Conservation (phyloP, 64 coral and sea anemone species). For the Catalaphyllia jardinei region DNA sequence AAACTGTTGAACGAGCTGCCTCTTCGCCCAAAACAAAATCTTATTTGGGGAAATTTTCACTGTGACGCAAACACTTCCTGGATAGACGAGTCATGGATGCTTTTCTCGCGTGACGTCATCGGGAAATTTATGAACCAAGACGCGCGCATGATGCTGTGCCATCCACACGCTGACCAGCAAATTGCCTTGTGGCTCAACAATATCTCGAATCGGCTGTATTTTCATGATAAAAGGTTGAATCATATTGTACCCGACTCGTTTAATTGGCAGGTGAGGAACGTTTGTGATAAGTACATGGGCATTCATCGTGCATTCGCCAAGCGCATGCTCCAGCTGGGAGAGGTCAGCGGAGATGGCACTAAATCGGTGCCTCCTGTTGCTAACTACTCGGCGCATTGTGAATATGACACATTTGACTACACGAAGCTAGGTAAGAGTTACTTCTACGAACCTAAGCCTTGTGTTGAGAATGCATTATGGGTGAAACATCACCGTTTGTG, state of each 20-base stretch:
- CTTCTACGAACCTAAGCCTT: constrained; percentile 26
- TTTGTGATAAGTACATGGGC: constrained; percentile 46
- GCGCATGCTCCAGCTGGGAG: constrained; percentile 27
- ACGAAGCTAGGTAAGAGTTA: background rate
- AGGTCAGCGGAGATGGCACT: constrained; percentile 26
- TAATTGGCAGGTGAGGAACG: background rate
- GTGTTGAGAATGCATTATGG: constrained; percentile 14
- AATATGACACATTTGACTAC: background rate
- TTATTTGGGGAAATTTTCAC: constrained; percentile 60
- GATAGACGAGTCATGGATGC: constrained; percentile 68
- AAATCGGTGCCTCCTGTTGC: background rate
- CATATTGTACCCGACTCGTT: background rate
- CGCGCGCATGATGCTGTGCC: constrained; percentile 42
- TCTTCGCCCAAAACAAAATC: constrained; percentile 39
- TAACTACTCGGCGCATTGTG: background rate
- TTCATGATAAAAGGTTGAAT: constrained; percentile 38
- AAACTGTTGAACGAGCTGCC: constrained; percentile 51
- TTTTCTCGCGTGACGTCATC: constrained; percentile 44
- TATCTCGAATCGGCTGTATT: constrained; percentile 10
- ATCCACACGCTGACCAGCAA: constrained; percentile 68
- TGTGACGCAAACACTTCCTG: constrained; percentile 5
- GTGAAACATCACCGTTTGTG: background rate
- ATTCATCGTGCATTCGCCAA: constrained; percentile 22
- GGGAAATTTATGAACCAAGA: constrained; percentile 50
- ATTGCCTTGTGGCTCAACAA: constrained; percentile 72